phyloP scores from a whole-genome alignment of 2,888 invertebrate genomes.

The Phoronis australis region DNA sequence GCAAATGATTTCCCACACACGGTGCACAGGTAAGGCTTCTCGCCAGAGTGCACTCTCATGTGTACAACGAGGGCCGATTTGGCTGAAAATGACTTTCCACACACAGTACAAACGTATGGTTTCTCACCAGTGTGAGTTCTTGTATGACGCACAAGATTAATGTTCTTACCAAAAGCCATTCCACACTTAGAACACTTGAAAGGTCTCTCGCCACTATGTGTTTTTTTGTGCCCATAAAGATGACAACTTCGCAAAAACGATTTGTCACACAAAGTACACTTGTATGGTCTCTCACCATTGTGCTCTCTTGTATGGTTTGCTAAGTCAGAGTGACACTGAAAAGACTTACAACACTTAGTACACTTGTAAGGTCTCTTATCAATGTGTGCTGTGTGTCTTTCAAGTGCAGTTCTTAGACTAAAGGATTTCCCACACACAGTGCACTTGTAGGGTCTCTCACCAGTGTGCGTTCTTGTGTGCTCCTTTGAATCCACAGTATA shows the following conservation, averaged over 20 bases:
- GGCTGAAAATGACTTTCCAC: conserved; percentile 2
- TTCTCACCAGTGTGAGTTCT: conserved; percentile 2
- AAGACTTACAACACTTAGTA: neutral
- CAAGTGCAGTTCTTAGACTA: neutral
- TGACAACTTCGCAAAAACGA: conserved; percentile 1
- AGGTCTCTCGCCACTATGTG: conserved; percentile 2
- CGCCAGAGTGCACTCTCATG: conserved; percentile 3
- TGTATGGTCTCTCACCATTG: conserved; percentile 5
- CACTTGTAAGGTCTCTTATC: too few species aligned
- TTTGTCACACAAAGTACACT: conserved; percentile 2
- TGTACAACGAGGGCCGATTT: neutral
- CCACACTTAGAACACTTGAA: conserved; percentile 1
- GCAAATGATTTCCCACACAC: conserved; percentile 1
- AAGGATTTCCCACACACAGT: conserved; percentile 1
- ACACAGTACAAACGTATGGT: conserved; percentile 1
- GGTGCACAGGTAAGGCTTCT: conserved; percentile 2
- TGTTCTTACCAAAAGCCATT: neutral
- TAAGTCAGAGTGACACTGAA: neutral
- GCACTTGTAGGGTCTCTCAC: too few species aligned
- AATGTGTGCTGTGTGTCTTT: too few species aligned
- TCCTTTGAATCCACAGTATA: too few species aligned
- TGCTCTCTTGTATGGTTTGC: conserved; percentile 1
- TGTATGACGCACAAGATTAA: neutral
- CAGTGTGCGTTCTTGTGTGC: too few species aligned
- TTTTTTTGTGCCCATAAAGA: neutral